Percentiles rank a stretch among this genome's conserved stretches.
phyloP scores from a whole-genome alignment of 1,140 invertebrate genomes.

The Scylla paramamosain region DNA sequence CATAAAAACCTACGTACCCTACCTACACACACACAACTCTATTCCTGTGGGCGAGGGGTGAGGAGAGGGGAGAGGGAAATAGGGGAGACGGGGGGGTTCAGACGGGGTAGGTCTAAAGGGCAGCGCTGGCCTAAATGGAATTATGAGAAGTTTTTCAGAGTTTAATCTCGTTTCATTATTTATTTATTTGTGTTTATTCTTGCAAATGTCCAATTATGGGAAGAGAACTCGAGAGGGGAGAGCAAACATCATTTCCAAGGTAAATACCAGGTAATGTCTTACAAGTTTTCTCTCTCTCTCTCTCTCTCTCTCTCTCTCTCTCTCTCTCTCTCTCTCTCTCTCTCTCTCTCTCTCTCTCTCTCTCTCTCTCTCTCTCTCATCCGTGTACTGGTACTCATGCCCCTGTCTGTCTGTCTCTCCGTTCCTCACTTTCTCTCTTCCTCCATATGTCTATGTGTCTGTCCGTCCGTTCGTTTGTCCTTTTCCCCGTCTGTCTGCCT shows the following conservation, averaged over 20 bases:
- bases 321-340: constrained; percentile 20
- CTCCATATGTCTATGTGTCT: neutral
- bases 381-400: neutral
- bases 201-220: constrained; percentile 1
- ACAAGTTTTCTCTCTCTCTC: neutral
- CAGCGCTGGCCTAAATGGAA: neutral
- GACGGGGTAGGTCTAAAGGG: neutral
- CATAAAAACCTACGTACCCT: no score
- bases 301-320: constrained; percentile 20
- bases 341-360: constrained; percentile 20
- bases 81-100: neutral
- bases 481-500: neutral
- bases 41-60: neutral
- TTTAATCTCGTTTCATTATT: constrained; percentile 1
- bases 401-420: neutral
- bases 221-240: neutral
- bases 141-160: neutral
- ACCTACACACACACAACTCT: no score
- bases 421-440: neutral
- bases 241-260: neutral
- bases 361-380: constrained; percentile 12
- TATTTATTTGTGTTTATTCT: constrained; percentile 16
- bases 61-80: neutral
- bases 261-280: neutral
- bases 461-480: neutral